Base-by-base conservation (phyloP, 2,797 vertebrate species). In the Lutjanus campechanus region DNA sequence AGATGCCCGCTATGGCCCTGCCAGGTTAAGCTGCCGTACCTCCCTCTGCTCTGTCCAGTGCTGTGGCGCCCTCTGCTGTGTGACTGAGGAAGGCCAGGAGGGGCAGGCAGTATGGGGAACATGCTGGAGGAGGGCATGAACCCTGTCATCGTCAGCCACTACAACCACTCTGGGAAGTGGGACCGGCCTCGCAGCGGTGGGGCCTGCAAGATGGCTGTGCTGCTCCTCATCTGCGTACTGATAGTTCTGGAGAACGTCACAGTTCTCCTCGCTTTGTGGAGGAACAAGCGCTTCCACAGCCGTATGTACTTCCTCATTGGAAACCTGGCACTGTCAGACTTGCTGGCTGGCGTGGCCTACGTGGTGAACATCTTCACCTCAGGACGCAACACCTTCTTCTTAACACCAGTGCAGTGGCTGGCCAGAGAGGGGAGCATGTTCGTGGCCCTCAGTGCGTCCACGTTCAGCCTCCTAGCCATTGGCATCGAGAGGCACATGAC, bases 401-500 rank as follows among this genome's bases (percentile, higher is more conserved):
- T 96, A 82, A 96, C 93, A 0, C 92, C 95, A 0, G 56, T 60
- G 46, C 94, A 95, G 88, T 96, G 96, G 96, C 85, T 96, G 84
- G 92, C 94, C 29, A 85, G 96, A 11, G 96, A 96, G 61, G 96
- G 96, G 5, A 96, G 95, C 88, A 95, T 96, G 95, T 96, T 96
- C 3, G 93, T 96, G 79, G 95, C 95, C 17, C 94, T 96, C 58
- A 95, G 95, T 2, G 96, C 96, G 5, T 96, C 96, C 13, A 96
- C 95, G 0, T 96, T 96, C 91, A 96, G 96, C 88, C 93, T 96
- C 20, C 82, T 96, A 76, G 95, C 96, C 62, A 96, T 96, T 9
- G 96, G 96, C 36, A 95, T 96, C 0, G 95, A 96, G 90, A 85
- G 96, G 10, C 95, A 96, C 87, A 95, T 96, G 95, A 96, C 95